These are phyloP conservation scores for Neodiprion pinetum DNA, from an alignment of 1,140 invertebrate species.

Conservation along the genomic window DNA sequence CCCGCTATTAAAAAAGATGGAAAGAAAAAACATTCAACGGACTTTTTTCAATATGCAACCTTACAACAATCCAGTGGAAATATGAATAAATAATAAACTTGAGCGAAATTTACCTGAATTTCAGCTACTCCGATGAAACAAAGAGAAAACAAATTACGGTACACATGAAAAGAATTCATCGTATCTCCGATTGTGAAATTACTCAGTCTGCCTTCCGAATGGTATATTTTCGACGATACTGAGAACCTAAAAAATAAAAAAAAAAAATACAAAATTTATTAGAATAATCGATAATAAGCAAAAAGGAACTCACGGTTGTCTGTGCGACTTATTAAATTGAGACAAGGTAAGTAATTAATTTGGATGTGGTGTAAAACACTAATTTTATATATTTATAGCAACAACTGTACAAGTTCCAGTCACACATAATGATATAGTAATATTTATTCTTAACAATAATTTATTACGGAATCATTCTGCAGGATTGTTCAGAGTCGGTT, in stretches of 20 bases:
- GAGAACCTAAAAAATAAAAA: slow-evolving; percentile 12
- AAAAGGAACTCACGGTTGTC: slow-evolving; percentile 2
- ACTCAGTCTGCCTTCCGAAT: too few species aligned
- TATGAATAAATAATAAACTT: too few species aligned
- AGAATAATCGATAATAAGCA: not conserved
- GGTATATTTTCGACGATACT: too few species aligned
- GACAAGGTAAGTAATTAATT: slow-evolving; percentile 27
- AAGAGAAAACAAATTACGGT: too few species aligned
- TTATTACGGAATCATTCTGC: not conserved
- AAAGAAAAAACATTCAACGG: too few species aligned
- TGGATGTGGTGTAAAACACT: slow-evolving; percentile 58
- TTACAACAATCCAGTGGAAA: too few species aligned
- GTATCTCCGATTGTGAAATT: too few species aligned
- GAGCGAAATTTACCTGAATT: too few species aligned
- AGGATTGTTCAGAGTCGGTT: not conserved
- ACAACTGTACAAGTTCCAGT: slow-evolving; percentile 61
- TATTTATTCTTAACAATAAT: slow-evolving; percentile 37
- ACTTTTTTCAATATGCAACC: too few species aligned
- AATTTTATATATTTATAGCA: slow-evolving; percentile 63
- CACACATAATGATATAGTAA: slow-evolving; percentile 54
- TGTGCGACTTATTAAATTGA: not conserved
- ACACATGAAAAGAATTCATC: too few species aligned
- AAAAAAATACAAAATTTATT: not conserved
- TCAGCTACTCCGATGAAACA: too few species aligned
- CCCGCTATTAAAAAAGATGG: too few species aligned